Evolutionary conservation across 1,140 invertebrate species (phyloP).

Genomic region (Halyomorpha halys): DNA sequence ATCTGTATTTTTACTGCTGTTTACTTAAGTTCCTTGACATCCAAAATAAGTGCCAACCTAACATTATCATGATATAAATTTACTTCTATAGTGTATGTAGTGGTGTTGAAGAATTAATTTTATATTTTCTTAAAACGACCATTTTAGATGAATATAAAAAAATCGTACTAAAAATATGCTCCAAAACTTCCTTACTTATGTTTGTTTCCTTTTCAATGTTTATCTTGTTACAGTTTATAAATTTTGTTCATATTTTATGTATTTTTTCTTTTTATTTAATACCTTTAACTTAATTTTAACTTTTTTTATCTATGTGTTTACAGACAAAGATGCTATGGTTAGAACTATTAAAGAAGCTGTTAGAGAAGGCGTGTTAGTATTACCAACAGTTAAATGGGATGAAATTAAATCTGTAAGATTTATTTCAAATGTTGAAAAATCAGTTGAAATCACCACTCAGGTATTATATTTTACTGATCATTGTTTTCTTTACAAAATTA

Average conservation of each 20-base stretch:
- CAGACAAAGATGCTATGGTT: background rate
- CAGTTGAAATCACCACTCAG: conserved; percentile 4
- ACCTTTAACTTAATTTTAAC: too few relatives aligned
- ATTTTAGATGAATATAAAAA: too few relatives aligned
- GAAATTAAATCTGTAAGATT: conserved; percentile 4
- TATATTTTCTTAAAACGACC: too few relatives aligned
- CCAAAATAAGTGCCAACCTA: too few relatives aligned
- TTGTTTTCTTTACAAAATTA: too few relatives aligned
- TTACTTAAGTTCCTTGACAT: too few relatives aligned
- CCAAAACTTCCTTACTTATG: too few relatives aligned
- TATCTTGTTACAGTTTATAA: background rate
- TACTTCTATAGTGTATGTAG: too few relatives aligned
- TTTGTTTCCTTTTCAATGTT: background rate
- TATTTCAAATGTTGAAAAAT: background rate
- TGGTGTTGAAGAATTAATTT: background rate
- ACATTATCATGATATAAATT: too few relatives aligned
- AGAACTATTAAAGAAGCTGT: background rate
- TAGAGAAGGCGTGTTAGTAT: background rate
- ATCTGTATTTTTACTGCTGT: too few relatives aligned
- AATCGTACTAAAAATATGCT: background rate
- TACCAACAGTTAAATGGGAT: background rate
- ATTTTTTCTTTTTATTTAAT: background rate
- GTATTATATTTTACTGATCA: too few relatives aligned
- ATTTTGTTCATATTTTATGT: background rate
- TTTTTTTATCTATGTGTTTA: background rate